These are phyloP conservation scores for Bubo scandiacus DNA, from an alignment of 2,113 vertebrate genomes.

Conservation along the genomic window DNA sequence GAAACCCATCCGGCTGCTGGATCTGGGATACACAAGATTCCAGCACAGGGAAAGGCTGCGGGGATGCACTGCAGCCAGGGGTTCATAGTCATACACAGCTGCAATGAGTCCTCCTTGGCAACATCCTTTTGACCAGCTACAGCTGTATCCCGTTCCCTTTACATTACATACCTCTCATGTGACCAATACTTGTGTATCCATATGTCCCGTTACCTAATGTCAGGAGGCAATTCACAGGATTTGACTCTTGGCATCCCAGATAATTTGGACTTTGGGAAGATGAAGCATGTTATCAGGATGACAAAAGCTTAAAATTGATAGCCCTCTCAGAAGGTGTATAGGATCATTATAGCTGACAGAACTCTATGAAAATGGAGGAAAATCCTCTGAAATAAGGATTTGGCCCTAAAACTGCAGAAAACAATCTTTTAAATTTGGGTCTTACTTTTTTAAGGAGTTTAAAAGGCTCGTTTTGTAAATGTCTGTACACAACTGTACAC, in stretches of 20 bases:
- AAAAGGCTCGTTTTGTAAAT: neutral
- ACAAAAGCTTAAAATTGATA: neutral
- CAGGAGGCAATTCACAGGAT: neutral
- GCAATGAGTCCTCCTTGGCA: neutral
- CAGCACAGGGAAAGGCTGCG: neutral
- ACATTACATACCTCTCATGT: neutral
- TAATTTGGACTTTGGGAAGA: neutral
- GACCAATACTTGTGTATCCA: neutral
- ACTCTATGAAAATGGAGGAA: neutral
- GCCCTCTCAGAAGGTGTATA: neutral
- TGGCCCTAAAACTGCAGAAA: neutral
- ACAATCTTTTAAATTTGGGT: neutral
- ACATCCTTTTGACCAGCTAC: neutral
- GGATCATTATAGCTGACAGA: neutral
- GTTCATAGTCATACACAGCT: neutral
- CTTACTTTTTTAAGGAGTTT: neutral
- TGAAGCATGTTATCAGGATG: neutral
- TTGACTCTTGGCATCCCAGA: neutral
- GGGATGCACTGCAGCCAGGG: neutral
- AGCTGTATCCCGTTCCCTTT: neutral
- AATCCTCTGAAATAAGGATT: neutral
- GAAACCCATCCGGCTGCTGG: neutral
- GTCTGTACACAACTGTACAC: neutral
- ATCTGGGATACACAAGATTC: neutral
- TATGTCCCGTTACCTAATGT: accelerated